A percentile compares a stretch with the other conserved stretches of the same genome.
phyloP scores from a whole-genome alignment of 2,797 vertebrate species.

The Alosa sapidissima region DNA sequence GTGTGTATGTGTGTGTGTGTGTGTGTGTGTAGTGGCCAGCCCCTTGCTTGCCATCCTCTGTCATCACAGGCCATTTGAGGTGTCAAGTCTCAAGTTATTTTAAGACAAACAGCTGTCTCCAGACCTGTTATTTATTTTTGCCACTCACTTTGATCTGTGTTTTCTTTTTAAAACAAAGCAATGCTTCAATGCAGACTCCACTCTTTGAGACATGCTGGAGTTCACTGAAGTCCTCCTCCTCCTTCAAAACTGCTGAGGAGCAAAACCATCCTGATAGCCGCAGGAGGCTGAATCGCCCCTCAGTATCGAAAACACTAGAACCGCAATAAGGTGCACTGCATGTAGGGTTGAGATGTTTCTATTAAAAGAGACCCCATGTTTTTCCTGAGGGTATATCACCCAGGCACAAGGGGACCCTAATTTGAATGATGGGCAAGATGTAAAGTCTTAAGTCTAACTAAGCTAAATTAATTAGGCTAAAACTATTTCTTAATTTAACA shows the following conservation, averaged over 20 bases:
- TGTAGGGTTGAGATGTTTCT: not conserved
- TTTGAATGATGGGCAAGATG: no score
- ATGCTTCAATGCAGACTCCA: not conserved
- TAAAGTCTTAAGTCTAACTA: no score
- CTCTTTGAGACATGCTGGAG: not conserved
- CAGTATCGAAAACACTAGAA: not conserved
- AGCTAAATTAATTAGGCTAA: no score
- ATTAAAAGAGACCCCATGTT: not conserved
- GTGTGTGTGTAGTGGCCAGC: not conserved
- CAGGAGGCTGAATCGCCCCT: not conserved
- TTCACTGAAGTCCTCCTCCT: not conserved
- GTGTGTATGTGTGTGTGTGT: not conserved
- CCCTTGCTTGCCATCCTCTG: not conserved
- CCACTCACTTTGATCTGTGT: slow-evolving; percentile 6
- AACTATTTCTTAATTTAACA: no score
- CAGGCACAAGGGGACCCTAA: not conserved
- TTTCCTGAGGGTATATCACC: not conserved
- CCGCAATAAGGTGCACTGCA: not conserved
- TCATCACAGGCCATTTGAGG: slow-evolving; percentile 4
- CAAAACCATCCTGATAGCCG: not conserved
- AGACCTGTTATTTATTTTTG: slow-evolving; percentile 5
- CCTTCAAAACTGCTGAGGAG: not conserved
- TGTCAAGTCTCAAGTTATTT: slow-evolving; percentile 2
- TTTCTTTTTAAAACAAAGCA: not conserved
- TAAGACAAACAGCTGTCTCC: slow-evolving; percentile 11